Conservation (phyloP, 2,888 invertebrate genomes). For the Chesias legatella region DNA sequence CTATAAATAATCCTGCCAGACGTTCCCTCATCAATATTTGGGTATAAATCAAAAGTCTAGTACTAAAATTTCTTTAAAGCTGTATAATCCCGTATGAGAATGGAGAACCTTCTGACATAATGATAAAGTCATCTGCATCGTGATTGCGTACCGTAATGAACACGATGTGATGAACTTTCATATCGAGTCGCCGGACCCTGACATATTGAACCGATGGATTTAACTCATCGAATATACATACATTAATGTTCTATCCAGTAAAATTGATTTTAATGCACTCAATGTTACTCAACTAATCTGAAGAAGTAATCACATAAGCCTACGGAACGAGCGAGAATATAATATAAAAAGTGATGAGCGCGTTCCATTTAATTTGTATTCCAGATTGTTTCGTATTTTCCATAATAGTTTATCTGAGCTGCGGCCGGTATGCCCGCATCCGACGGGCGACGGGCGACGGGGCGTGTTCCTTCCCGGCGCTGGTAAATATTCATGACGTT, state of each 20-base stretch:
- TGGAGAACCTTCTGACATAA: conserved; percentile 57
- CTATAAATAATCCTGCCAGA: too few species aligned
- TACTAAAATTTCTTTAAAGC: conserved; percentile 26
- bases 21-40: too few species aligned
- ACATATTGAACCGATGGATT: conserved; percentile 62
- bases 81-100: conserved; percentile 47
- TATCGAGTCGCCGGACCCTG: conserved; percentile 58
- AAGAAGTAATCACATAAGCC: conserved; percentile 16
- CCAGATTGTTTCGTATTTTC: conserved; percentile 23
- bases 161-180: conserved; percentile 73
- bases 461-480: conserved; percentile 49
- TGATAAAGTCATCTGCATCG: conserved; percentile 71
- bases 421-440: conserved; percentile 25
- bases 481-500: conserved; percentile 70
- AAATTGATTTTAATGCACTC: conserved; percentile 25
- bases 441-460: conserved; percentile 38
- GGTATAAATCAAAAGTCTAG: not conserved
- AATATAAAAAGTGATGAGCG: conserved; percentile 18
- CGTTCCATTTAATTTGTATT: conserved; percentile 21
- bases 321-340: conserved; percentile 9
- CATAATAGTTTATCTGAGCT: conserved; percentile 28
- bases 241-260: conserved; percentile 43
- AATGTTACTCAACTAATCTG: conserved; percentile 20
- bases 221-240: conserved; percentile 59
- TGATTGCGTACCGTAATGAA: conserved; percentile 72